These are phyloP conservation scores for Dipodomys ordii DNA, from an alignment of 2,113 vertebrate genomes.

Conservation along the genomic window DNA sequence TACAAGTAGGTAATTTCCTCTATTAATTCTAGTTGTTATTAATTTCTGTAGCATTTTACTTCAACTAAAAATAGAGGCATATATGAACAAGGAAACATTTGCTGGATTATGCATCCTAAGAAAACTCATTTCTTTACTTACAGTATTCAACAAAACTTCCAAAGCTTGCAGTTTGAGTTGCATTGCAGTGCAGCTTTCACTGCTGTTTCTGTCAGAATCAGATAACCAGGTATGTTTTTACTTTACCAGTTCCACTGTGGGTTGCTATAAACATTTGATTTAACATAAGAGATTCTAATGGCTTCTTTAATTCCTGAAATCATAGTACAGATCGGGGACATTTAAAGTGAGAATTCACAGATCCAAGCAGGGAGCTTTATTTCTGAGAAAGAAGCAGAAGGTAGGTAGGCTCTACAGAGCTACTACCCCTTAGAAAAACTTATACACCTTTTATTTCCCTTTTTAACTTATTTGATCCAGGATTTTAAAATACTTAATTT, in stretches of 20 bases:
- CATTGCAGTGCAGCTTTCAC: background rate
- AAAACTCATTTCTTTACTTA: slow-evolving; percentile 28
- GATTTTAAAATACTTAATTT: slow-evolving; percentile 22
- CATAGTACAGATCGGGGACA: background rate
- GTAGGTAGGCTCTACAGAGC: background rate
- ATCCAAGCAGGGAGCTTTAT: background rate
- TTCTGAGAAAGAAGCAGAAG: background rate
- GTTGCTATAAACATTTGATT: background rate
- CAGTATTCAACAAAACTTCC: slow-evolving; percentile 50
- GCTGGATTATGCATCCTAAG: slow-evolving; percentile 1
- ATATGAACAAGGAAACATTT: slow-evolving; percentile 62
- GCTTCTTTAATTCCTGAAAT: slow-evolving; percentile 36
- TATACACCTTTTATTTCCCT: background rate
- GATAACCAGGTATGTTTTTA: background rate
- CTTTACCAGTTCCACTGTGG: background rate
- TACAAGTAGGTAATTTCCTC: slow-evolving; percentile 16
- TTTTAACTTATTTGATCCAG: slow-evolving; percentile 1
- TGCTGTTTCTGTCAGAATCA: slow-evolving; percentile 15
- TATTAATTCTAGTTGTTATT: slow-evolving; percentile 56
- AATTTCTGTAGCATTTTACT: slow-evolving; percentile 41
- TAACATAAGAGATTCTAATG: slow-evolving; percentile 24
- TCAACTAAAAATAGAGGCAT: slow-evolving; percentile 59
- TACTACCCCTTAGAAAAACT: background rate
- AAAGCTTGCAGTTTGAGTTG: slow-evolving; percentile 35
- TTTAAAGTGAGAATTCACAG: background rate